Conservation (phyloP, 2,113 vertebrate genomes). For the Dissostichus mawsoni region DNA sequence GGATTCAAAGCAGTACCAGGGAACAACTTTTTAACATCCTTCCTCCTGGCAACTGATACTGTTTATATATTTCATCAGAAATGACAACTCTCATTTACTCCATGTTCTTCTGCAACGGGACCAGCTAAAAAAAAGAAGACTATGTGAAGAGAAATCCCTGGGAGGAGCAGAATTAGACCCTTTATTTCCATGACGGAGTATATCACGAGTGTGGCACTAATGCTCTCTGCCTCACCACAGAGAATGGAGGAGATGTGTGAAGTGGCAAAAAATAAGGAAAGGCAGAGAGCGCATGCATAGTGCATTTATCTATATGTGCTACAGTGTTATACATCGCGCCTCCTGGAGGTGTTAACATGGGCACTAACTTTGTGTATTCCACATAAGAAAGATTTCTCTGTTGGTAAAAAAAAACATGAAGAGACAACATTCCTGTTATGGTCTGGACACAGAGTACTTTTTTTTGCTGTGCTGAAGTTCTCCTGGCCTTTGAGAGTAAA, state of each 20-base stretch:
- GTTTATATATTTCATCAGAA: slow-evolving; percentile 57
- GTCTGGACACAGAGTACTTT: slow-evolving; percentile 6
- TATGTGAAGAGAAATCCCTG: slow-evolving; percentile 15
- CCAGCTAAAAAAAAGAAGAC: slow-evolving; percentile 17
- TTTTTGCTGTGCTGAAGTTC: slow-evolving; percentile 18
- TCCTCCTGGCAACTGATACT: slow-evolving; percentile 56
- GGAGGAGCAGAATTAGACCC: slow-evolving; percentile 13
- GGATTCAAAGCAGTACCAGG: slow-evolving; percentile 56
- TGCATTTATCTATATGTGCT: slow-evolving; percentile 14
- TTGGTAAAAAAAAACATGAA: slow-evolving; percentile 28
- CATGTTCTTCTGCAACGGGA: slow-evolving; percentile 1
- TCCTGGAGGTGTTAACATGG: slow-evolving; percentile 16
- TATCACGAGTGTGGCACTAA: slow-evolving; percentile 13
- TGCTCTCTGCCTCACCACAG: slow-evolving; percentile 40
- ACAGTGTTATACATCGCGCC: slow-evolving; percentile 1
- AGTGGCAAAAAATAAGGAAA: slow-evolving; percentile 4
- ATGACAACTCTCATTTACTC: slow-evolving; percentile 48
- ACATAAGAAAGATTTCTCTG: background rate
- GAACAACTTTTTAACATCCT: slow-evolving; percentile 62
- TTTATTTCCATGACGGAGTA: slow-evolving; percentile 24
- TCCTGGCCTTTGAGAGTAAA: slow-evolving; percentile 42
- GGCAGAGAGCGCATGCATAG: slow-evolving; percentile 1
- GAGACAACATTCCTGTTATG: slow-evolving; percentile 8
- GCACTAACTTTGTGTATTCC: background rate
- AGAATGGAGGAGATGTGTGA: slow-evolving; percentile 28